phyloP scores from a whole-genome alignment of 2,888 invertebrate genomes.

The Caenorhabditis sp. region DNA sequence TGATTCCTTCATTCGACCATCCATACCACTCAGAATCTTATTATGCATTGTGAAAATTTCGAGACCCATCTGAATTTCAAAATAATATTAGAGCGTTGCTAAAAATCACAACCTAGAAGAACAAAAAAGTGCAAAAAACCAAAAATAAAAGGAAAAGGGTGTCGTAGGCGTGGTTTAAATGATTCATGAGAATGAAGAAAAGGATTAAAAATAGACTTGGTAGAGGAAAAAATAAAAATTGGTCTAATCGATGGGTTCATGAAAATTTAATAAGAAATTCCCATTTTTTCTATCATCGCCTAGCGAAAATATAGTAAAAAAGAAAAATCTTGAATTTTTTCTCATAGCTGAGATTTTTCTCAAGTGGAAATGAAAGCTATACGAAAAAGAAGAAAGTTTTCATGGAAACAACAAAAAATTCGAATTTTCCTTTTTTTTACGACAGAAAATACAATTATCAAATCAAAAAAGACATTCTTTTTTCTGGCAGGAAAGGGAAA shows the following conservation, averaged over 20 bases:
- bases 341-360: neutral
- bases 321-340: neutral
- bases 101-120: too few species aligned
- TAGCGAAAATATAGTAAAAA: neutral
- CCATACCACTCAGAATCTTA: slow-evolving; percentile 44
- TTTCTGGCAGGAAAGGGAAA: too few species aligned
- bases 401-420: neutral
- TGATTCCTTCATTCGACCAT: slow-evolving; percentile 53
- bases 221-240: too few species aligned
- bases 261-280: neutral
- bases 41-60: slow-evolving; percentile 59
- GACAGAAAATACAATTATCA: neutral
- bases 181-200: neutral
- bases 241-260: neutral
- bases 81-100: neutral
- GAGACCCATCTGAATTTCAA: slow-evolving; percentile 50
- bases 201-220: neutral
- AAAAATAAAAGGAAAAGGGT: neutral
- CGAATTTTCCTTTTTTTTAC: neutral
- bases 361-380: neutral
- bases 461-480: neutral
- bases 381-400: neutral
- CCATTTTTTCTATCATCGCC: too few species aligned
- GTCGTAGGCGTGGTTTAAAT: neutral
- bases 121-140: neutral